Evolutionary conservation across 2,797 vertebrate genomes (phyloP), one percentile per base, ranked within the genome.

Genomic region (Rhyacichthys aspro): DNA sequence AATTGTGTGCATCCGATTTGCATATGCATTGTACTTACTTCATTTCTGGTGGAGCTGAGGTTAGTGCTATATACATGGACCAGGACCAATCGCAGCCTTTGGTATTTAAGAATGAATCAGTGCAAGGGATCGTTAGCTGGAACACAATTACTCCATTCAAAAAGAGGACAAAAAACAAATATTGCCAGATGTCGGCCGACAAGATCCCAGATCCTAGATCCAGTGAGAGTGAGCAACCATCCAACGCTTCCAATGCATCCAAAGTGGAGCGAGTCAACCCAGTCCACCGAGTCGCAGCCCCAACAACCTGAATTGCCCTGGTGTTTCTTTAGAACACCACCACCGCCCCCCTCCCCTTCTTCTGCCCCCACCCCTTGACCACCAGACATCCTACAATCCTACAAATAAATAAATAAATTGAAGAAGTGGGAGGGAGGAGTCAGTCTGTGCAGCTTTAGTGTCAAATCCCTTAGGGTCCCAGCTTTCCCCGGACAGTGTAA

Each of bases 41-140:
- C 84, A 91, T 90, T 76, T 86, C 83, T 83, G 70, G 61, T 64
- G 82, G 67, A 67, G 79, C 67, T 75, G 85, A 89, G 78, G 78
- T 88, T 78, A 84, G 66, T 59, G 79, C 87, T 78, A 83, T 76
- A 71, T 87, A 86, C 85, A 86, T 77, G 55, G 49, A 86, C 84
- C 73, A 57, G 59, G 15, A 52, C 81, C 73, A 84, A 75, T 59
- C 74, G 74, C 70, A 82, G 63, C 46, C 86, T 89, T 89, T 90
- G 85, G 86, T 83, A 74, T 79, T 67, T 63, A 63, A 69, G 62
- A 68, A 55, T 41, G 9, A 76, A 62, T 42, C 54, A 59, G 48
- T 44, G 34, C 56, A 53, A 54, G 38, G 67, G 67, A 70, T 34
- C 8, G 17, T 60, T 37, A 49, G 32, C 0, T 38, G 48, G 34